Evolutionary conservation across 1,140 invertebrate genomes (phyloP), one percentile per base, ranked within the genome.

Genomic region (Chlorops oryzae): DNA sequence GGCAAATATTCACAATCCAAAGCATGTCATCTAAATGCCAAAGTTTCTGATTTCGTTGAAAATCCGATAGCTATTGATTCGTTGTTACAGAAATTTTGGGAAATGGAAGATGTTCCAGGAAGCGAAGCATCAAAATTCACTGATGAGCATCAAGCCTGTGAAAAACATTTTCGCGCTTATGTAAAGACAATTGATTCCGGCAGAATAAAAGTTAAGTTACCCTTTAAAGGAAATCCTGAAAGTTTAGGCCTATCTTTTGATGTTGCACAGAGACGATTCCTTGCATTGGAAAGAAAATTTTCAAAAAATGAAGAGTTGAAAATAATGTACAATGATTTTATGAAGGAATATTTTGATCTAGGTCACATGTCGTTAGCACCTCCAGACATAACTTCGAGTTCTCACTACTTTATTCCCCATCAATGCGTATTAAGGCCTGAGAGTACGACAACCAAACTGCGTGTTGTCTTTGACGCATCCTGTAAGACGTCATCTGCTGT

Each of bases 361-460:
- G 63, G 61, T 12, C 65, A 73, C 50, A 67, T 73, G 54, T 57
- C 52, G 37, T 62, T 69, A 44, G 52, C 63, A 34, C 62, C 56
- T 37, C 48, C 62, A 1, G 51, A 64, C 27, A 39, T 62, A 12
- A 2, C 47, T 1, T 27, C 61, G 18, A 17, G n/a, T 13, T 27
- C 57, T 21, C 50, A 51, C 20, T 55, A 54, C 51, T 57, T 51
- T 23, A 43, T 73, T 6, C 61, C 69, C 13, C 49, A 51, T 41
- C 27, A n/a, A n/a, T n/a, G n/a, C n/a, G n/a, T n/a, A n/a, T n/a
- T 42, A 21, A 13, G 46, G 15, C 28, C 23, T n/a, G n/a, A 44
- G 27, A 44, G 51, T 23, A 44, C 46, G 23, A 39, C 38, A 24
- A 61, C 58, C 1, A 61, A 60, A 43, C 43, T 55, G 28, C 47